phyloP scores from a whole-genome alignment of 2,888 invertebrate genomes.

The Stomorhina lunata region DNA sequence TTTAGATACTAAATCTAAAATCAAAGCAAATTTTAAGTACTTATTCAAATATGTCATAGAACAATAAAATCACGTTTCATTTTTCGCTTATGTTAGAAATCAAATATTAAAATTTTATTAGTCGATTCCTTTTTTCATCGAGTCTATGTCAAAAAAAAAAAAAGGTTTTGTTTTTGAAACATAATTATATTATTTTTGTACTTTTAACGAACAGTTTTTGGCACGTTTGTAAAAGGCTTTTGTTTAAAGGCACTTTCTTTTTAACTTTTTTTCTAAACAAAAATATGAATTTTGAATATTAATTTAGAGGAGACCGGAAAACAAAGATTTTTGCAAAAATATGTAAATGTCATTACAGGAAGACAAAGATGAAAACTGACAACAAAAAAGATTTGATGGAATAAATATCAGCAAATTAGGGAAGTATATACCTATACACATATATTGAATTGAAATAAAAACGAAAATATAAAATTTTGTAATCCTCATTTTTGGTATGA shows the following conservation, averaged over 20 bases:
- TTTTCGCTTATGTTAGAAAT: constrained; percentile 36
- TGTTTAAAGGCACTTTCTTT: background rate
- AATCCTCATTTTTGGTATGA: no score
- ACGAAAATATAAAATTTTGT: no score
- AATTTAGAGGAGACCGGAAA: background rate
- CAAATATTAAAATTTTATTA: constrained; percentile 46
- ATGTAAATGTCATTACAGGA: no score
- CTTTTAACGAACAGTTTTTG: constrained; percentile 20
- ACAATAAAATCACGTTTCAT: constrained; percentile 43
- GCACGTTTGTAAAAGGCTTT: constrained; percentile 38
- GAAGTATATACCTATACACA: no score
- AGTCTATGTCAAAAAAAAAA: background rate
- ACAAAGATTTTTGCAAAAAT: background rate
- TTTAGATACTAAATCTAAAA: constrained; percentile 36
- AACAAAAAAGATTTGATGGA: no score
- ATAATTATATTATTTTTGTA: constrained; percentile 50
- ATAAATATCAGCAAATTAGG: no score
- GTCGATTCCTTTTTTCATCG: background rate
- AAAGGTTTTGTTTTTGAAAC: constrained; percentile 4
- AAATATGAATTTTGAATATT: constrained; percentile 15
- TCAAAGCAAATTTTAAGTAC: constrained; percentile 19
- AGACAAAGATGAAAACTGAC: no score
- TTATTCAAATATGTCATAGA: constrained; percentile 33
- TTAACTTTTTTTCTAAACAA: constrained; percentile 31
- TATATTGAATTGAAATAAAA: no score